Evolutionary conservation across 1,140 invertebrate genomes (phyloP), one percentile per base, ranked within the genome.

Genomic region (Drosophila hydei): DNA sequence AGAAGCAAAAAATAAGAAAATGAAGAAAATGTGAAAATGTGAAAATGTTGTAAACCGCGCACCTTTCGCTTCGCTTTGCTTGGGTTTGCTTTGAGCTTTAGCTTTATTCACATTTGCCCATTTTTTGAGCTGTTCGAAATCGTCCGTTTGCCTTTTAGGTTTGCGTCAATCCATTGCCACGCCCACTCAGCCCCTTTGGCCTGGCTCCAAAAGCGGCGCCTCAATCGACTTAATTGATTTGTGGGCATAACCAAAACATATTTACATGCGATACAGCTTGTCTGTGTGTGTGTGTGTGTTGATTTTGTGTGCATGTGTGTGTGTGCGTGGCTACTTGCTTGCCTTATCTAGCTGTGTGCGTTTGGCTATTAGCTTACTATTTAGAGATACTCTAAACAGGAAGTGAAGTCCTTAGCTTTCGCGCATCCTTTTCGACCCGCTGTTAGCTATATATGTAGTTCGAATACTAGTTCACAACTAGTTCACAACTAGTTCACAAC

Each of bases 141-240:
- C 30, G 30, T 33, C 36, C 55, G 55, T 72, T 72, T 68, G 55
- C 54, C 62, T 59, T 72, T 73, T 36, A 30, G 50, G 36, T 62
- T 62, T 69, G 51, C 45, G 23, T 67, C 38, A 51, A 45, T 70
- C 18, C 33, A 14, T 14, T 7, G 1, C 14, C 30, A 7, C 11
- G 4, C 25, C 25, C 7, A 47, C 11, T 7, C 16, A 19, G 16
- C 36, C 18, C 30, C 36, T 33, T 18, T 21, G 11, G 23, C 33
- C 38, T 38, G 67, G 63, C 30, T 14, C 55, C 68, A 72, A 85
- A 79, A 73, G 72, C 73, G 67, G 58, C 64, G 75, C 47, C 69
- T 62, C 79, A 90, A 90, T 90, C 89, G 88, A 80, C 88, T 88
- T 90, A 90, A 90, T 90, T 90, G 83, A 90, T 90, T 90, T 90